Evolutionary conservation across 2,888 invertebrate genomes (phyloP), one percentile per base, ranked within the genome.

Genomic region (Pardosa pseudoannulata): DNA sequence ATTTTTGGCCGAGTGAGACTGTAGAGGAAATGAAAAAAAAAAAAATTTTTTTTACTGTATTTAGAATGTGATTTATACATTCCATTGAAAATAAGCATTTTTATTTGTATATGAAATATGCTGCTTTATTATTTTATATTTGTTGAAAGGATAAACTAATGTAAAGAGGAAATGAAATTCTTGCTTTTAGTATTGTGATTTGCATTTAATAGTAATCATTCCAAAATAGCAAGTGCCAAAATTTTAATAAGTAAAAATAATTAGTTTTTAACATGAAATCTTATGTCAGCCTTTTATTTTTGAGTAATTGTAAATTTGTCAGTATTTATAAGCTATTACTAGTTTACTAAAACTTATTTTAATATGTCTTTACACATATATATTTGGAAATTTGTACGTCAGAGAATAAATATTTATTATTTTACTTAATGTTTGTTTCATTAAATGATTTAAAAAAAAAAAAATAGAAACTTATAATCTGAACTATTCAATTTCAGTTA

Each of bases 181-280:
- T 83, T 78, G 67, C 67, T 56, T 56, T 56, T 56, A 56, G 56
- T 23, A 16, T 16, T 56, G n/a, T 3, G 23, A 36, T 23, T 16
- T 23, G 56, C 23, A 56, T 56, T 56, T 23, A 23, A 56, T 23
- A 56, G 3, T 29, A 56, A 75, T 81, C 68, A 70, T 75, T 36
- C 73, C 67, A 73, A 32, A 62, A 67, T 67, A 73, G 83, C 68
- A 29, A 73, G 83, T 85, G 78, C 83, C 83, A 85, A 85, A 67
- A 68, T 82, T 70, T 71, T 28, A 19, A 46, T 32, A 32, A n/a
- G 32, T 65, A 16, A 67, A 32, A 32, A 67, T 67, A 1, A 16
- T 6, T n/a, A n/a, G n/a, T 19, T 56, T n/a, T 56, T 6, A 46
- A 16, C 16, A 23, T 16, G 23, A 56, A 56, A 56, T 56, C 19